Base-by-base conservation (phyloP, 2,797 vertebrate species). In the Esox masquinongy region DNA sequence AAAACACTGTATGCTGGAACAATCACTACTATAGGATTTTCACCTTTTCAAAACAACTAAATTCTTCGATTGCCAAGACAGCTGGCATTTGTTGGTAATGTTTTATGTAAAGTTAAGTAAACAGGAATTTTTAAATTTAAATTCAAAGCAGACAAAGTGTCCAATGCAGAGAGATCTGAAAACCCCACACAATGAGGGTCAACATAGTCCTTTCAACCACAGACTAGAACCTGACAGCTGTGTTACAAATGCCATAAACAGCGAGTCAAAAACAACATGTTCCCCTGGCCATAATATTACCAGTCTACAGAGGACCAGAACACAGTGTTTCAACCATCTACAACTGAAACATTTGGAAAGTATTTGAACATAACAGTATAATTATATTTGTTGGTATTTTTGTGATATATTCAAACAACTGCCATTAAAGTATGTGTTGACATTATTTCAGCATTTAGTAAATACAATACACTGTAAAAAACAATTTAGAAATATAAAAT, bases 161-260 rank as follows among this genome's bases (percentile, higher is more conserved):
- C 68, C 50, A 63, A 26, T 63, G 83, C 85, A 86, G 83, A 88
- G 9, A 90, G 87, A 90, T 89, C 91, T 93, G 89, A 93, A 92
- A 94, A 92, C 90, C 90, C 91, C 83, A 79, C 53, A 84, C 68
- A 79, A 85, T 79, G 84, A 87, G 71, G 39, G 43, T 0, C 29
- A 43, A 22, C 17, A 83, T 82, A 79, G 79, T 79, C 84, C 71
- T 24, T 47, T 68, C 51, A 47, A n/a, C 53, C 66, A 34, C 8
- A 56, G 19, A 59, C 56, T 22, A 59, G 56, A 59, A 22, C 43
- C 43, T 4, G 43, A 22, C n/a, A 8, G 53, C 16, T 22, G 51
- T 56, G 34, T 34, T 34, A 34, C 7, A 39, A 39, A 59, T 59
- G 3, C 36, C 29, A 39, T 80, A 50, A 4, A 31, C 29, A 64